These are phyloP conservation scores for Oreotrochilus melanogaster DNA, from an alignment of 2,113 vertebrate genomes.

Conservation along the genomic window DNA sequence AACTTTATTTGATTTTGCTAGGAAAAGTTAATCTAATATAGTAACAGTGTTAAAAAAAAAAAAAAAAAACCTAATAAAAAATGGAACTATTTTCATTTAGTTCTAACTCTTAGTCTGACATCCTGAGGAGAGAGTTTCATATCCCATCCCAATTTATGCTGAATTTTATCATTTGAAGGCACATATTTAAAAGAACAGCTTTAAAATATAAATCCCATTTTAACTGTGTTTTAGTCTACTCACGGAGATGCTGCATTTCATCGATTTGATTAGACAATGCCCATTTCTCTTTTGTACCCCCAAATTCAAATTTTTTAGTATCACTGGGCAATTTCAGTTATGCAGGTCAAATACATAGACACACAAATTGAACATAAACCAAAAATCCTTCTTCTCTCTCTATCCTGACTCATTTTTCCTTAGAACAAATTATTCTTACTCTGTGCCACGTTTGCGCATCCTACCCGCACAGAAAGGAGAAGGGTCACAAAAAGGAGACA, in stretches of 20 bases:
- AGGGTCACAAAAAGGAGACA: conserved; percentile 63
- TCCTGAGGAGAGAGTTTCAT: not conserved
- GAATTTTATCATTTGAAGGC: not conserved
- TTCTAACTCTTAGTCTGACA: not conserved
- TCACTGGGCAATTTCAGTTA: not conserved
- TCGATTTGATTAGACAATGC: not conserved
- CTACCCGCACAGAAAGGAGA: conserved; percentile 21
- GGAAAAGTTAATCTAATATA: not conserved
- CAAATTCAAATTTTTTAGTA: not conserved
- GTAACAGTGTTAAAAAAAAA: not conserved
- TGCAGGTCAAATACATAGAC: not conserved
- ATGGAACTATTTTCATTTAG: not conserved
- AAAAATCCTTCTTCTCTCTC: not conserved
- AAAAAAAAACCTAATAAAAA: not conserved
- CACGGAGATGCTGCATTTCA: not conserved
- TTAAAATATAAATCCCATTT: conserved; percentile 1
- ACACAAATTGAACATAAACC: not conserved
- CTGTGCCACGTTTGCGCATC: not conserved
- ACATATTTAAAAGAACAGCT: not conserved
- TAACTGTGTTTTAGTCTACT: not conserved
- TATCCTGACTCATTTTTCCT: conserved; percentile 5
- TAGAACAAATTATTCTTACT: conserved; percentile 46
- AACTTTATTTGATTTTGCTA: not conserved
- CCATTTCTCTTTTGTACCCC: not conserved
- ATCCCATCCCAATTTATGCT: not conserved